Percentiles rank a stretch among this genome's conserved stretches.
phyloP scores from a whole-genome alignment of 2,113 vertebrate species.

The Oryzias melastigma region DNA sequence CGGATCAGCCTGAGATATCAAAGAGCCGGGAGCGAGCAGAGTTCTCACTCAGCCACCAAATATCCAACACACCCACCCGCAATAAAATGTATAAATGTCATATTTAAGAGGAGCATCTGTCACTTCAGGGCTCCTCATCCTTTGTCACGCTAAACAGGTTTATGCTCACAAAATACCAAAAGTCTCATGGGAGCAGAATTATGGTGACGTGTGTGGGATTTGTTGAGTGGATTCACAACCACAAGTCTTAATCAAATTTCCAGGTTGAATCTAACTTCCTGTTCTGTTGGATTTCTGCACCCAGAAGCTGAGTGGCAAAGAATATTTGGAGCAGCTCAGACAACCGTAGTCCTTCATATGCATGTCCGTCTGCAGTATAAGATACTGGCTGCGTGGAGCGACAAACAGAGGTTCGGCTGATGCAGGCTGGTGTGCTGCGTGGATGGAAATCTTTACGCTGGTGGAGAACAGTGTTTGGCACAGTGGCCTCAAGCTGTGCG shows the following conservation, averaged over 20 bases:
- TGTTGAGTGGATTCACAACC: constrained; percentile 47
- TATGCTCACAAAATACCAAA: constrained; percentile 70
- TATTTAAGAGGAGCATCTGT: constrained; percentile 71
- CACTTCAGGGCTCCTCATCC: constrained; percentile 62
- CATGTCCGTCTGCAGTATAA: constrained; percentile 24
- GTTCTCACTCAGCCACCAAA: constrained; percentile 28
- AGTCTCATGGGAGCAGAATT: constrained; percentile 55
- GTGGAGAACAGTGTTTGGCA: constrained; percentile 12
- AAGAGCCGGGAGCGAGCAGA: constrained; percentile 52
- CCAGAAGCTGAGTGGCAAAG: constrained; percentile 39
- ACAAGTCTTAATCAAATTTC: constrained; percentile 64
- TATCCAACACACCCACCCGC: not conserved
- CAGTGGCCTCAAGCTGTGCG: not conserved
- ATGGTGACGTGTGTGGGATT: constrained; percentile 37
- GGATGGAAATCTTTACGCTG: not conserved
- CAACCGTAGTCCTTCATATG: constrained; percentile 18
- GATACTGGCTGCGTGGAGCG: constrained; percentile 1
- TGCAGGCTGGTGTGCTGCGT: constrained; percentile 7
- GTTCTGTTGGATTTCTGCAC: constrained; percentile 50
- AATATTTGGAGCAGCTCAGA: constrained; percentile 31
- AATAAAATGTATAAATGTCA: constrained; percentile 27
- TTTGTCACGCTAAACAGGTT: constrained; percentile 70
- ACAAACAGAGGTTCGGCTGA: constrained; percentile 14
- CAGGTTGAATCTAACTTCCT: constrained; percentile 54
- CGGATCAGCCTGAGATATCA: constrained; percentile 46